These are phyloP conservation scores for Temnothorax curvispinosus DNA, from an alignment of 1,140 invertebrate species.

Conservation along the genomic window DNA sequence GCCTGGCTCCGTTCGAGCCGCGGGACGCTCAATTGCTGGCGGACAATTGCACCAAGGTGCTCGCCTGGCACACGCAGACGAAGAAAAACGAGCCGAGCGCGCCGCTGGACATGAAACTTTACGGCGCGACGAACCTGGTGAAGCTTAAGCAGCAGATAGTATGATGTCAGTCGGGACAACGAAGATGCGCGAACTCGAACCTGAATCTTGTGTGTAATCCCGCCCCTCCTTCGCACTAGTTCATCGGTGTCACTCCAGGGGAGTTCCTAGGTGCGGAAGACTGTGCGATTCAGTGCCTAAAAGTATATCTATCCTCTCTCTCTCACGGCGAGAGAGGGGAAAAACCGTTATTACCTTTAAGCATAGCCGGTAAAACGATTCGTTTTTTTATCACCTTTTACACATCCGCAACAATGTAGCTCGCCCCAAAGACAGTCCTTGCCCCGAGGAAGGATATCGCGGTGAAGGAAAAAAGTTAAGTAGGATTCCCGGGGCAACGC, in stretches of 20 bases:
- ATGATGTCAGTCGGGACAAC: constrained; percentile 75
- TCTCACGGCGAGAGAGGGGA: constrained; percentile 2
- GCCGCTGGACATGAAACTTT: constrained; percentile 87
- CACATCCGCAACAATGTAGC: constrained; percentile 48
- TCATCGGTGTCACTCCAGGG: constrained; percentile 48
- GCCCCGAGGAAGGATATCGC: not conserved
- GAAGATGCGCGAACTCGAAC: not conserved
- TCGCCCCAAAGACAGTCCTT: not conserved
- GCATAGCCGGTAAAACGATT: constrained; percentile 42
- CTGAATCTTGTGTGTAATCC: constrained; percentile 54
- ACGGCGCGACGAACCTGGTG: constrained; percentile 89
- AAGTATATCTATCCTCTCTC: constrained; percentile 58
- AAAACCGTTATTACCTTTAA: constrained; percentile 54
- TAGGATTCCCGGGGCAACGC: not conserved
- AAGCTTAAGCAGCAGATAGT: constrained; percentile 86
- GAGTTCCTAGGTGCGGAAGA: constrained; percentile 56
- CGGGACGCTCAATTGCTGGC: constrained; percentile 92
- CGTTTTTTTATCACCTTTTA: constrained; percentile 61
- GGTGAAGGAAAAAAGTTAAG: not conserved
- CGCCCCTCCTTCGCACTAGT: constrained; percentile 57
- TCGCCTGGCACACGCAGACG: constrained; percentile 96
- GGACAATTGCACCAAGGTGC: constrained; percentile 91
- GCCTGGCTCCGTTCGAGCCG: constrained; percentile 89
- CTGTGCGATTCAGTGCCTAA: constrained; percentile 76
- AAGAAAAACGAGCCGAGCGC: constrained; percentile 90